Evolutionary conservation across 1,140 invertebrate species (phyloP), one percentile per base, ranked within the genome.

Genomic region (Drosophila busckii): DNA sequence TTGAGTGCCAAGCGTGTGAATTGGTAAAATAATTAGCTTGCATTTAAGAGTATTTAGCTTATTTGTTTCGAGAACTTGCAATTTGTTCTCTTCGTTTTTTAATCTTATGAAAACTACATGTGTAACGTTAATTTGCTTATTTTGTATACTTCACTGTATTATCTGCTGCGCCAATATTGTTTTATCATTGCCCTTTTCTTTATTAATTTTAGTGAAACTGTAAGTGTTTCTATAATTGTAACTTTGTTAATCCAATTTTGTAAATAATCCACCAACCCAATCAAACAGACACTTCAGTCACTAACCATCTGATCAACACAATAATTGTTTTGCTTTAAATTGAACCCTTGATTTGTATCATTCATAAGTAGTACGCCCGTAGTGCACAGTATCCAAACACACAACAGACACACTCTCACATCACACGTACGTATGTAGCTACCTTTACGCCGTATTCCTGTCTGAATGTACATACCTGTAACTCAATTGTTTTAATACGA

Each of bases 1-100:
- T 88, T 90, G 50, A 70, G 86, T 40, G 58, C 61, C 35, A 85
- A 86, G 42, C 80, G 73, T 45, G 82, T 87, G 40, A 84, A 87
- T 66, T 88, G 86, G 86, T 88, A 88, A 87, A 82, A 70, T 64
- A 63, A 58, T 55, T 55, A 38, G 40, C 40, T 38, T 38, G 38
- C 16, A 41, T 46, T 40, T 29, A 22, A 16, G n/a, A 19, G 35
- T 17, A 53, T 45, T 22, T 52, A 28, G 37, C 34, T 10, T 64
- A 40, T 34, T 45, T 40, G 56, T 65, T 61, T 40, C 37, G 19
- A 48, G 35, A 41, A 8, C 29, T 35, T 48, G 29, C 31, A 35
- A 25, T 60, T 40, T 41, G 44, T 29, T 25, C 35, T 52, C 40
- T 60, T 49, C 44, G 38, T 32, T 52, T 52, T 55, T 55, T 49